phyloP scores from a whole-genome alignment of 37 sponge, comb jelly and placozoan genomes.

The Spongia lamella region DNA sequence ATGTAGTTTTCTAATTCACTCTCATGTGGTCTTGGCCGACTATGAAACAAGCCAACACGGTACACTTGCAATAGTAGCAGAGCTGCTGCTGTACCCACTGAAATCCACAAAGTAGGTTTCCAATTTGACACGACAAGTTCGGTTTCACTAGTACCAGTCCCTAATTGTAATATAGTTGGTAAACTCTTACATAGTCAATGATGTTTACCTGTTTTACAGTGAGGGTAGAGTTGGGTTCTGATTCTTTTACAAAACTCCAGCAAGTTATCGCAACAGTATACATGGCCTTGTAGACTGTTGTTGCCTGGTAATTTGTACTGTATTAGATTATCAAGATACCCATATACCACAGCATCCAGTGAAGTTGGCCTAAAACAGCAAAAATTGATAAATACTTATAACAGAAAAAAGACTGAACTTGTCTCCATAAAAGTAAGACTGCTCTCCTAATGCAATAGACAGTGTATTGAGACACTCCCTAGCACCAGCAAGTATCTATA shows the following conservation, averaged over 20 bases:
- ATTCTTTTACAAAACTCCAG: conserved; percentile 43
- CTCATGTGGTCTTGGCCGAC: too few species aligned
- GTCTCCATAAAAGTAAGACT: conserved; percentile 50
- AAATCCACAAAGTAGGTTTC: too few species aligned
- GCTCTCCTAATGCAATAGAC: conserved; percentile 34
- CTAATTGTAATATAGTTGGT: neutral
- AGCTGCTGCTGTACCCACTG: too few species aligned
- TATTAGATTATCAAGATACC: conserved; percentile 50
- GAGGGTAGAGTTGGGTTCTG: conserved; percentile 25
- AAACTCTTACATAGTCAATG: neutral
- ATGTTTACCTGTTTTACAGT: conserved; percentile 37
- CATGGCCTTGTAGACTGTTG: conserved; percentile 20
- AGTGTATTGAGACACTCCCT: conserved; percentile 43
- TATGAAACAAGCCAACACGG: too few species aligned
- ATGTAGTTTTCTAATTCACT: too few species aligned
- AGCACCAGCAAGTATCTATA: conserved; percentile 44
- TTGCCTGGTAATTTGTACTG: conserved; percentile 37
- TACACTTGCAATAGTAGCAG: too few species aligned
- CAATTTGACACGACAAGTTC: too few species aligned
- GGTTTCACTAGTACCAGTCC: too few species aligned
- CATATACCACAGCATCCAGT: conserved; percentile 62
- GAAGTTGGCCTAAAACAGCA: conserved; percentile 27
- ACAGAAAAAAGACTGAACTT: neutral
- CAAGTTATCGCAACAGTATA: conserved; percentile 35
- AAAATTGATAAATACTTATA: neutral